Base-by-base conservation (phyloP, 2,113 vertebrate genomes). In the Petromus typicus region DNA sequence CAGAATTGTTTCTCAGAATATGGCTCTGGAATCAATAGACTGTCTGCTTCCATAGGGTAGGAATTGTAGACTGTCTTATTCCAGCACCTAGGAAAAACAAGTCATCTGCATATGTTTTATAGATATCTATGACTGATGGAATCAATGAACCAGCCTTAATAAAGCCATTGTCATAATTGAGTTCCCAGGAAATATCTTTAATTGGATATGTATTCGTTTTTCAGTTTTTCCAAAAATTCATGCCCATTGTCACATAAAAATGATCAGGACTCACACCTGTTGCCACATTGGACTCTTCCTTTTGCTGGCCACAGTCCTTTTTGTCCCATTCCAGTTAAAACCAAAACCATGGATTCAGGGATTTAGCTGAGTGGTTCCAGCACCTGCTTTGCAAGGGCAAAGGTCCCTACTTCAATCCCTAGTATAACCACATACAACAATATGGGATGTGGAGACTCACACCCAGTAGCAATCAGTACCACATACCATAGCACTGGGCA, bases 101-200 rank as follows among this genome's bases (percentile, higher is more conserved):
- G 51, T 30, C 61, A 34, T n/a, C 20, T 61, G 23, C 2, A 40
- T 17, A 37, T 32, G 10, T 85, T 64, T 75, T 40, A 84, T 57
- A 64, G 20, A 25, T 57, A 11, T 76, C 59, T 81, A 6, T 91
- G 40, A 66, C 45, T 59, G 30, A 61, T 7, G 30, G 14, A 61
- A 27, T 87, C 54, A 64, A 45, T 45, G 67, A 84, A 59, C 34
- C 7, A 48, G 69, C 61, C 56, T 91, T 51, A 90, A 30, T 69
- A 85, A 71, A 76, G 32, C 17, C 25, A 43, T 43, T 66, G 90
- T 45, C 76, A 43, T 81, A 43, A 56, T 25, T 37, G 56, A 76
- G n/a, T n/a, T 97, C 76, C 63, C 93, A 73, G 54, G 20, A 61
- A 80, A 67, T 80, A 18, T n/a, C 56, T 93, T 93, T 89, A 71